Evolutionary conservation across 2,888 invertebrate species (phyloP).

Genomic region (Automeris io): DNA sequence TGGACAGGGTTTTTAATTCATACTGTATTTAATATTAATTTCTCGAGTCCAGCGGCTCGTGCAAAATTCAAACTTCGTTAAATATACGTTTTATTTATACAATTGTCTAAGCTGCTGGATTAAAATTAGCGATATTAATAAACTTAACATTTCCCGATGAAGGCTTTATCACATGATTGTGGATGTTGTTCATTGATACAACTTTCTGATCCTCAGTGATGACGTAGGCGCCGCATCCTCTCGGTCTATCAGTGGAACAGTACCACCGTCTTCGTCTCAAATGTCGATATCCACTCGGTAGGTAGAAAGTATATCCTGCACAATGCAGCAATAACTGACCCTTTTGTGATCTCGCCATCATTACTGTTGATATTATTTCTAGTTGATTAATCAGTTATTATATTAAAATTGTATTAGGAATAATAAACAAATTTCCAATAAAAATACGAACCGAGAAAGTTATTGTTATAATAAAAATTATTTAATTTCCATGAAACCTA

Average conservation of each 20-base stretch:
- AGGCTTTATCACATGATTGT: constrained; percentile 12
- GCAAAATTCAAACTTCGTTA: no score
- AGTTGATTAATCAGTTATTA: not conserved
- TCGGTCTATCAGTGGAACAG: constrained; percentile 23
- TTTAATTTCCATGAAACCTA: not conserved
- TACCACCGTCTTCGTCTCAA: constrained; percentile 19
- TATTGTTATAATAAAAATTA: not conserved
- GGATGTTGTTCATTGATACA: constrained; percentile 11
- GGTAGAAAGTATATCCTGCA: constrained; percentile 20
- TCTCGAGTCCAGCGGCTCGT: no score
- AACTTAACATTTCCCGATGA: not conserved
- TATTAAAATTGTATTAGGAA: not conserved
- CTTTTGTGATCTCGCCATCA: constrained; percentile 17
- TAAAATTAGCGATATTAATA: constrained; percentile 1
- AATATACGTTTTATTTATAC: not conserved
- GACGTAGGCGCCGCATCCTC: constrained; percentile 22
- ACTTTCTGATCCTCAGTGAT: constrained; percentile 12
- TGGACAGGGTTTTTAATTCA: no score
- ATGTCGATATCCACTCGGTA: constrained; percentile 13
- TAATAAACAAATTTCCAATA: not conserved
- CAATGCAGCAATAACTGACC: constrained; percentile 17
- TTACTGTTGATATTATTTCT: constrained; percentile 7
- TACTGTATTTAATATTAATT: no score
- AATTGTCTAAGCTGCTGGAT: not conserved
- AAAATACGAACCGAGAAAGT: not conserved